Evolutionary conservation across 2,888 invertebrate genomes (phyloP).

Genomic region (Mylabris sibirica): DNA sequence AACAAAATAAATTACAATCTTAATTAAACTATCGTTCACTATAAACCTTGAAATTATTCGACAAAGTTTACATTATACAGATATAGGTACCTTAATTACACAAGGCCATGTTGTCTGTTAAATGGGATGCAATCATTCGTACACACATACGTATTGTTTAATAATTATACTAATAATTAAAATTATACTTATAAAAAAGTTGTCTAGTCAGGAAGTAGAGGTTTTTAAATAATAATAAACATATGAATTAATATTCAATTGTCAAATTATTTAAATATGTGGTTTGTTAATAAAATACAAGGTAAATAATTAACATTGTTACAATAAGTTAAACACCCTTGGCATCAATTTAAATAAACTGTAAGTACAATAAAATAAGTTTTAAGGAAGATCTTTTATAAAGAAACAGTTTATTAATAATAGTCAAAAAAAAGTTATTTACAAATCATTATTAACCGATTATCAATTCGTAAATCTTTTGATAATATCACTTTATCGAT

Average conservation of each 20-base stretch:
- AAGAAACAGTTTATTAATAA: not conserved
- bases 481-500: not conserved
- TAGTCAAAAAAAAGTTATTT: not conserved
- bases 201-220: conserved; percentile 8
- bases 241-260: not conserved
- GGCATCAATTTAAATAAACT: conserved; percentile 2
- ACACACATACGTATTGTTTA: not conserved
- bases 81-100: not conserved
- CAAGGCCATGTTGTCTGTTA: not conserved
- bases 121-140: not conserved
- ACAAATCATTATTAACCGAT: not conserved
- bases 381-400: not conserved
- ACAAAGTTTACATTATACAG: not conserved
- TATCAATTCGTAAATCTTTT: not conserved
- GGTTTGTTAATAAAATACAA: not conserved
- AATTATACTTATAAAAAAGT: not conserved
- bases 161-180: not conserved
- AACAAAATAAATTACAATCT: not conserved
- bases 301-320: not conserved
- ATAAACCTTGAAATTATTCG: conserved; percentile 6
- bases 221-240: not conserved
- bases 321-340: conserved; percentile 2
- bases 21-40: not conserved
- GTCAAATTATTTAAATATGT: not conserved
- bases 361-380: no score